phyloP scores from a whole-genome alignment of 2,888 invertebrate genomes.

The Tipula unca region DNA sequence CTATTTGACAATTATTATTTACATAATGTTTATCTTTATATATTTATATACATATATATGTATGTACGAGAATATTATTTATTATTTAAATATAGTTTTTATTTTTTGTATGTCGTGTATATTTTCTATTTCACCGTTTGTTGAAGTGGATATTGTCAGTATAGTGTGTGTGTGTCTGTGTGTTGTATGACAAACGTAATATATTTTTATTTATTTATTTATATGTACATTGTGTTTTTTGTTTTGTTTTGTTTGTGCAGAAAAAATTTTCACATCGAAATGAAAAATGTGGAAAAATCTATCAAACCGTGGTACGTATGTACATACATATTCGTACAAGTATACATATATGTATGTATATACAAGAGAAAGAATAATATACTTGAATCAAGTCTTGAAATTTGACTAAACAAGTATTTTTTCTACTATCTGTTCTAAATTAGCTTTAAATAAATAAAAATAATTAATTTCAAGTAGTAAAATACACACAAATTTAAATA shows the following conservation, averaged over 20 bases:
- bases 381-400: not conserved
- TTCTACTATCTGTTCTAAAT: slow-evolving; percentile 14
- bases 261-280: not conserved
- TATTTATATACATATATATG: not conserved
- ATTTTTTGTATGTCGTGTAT: not conserved
- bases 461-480: slow-evolving; percentile 14
- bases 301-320: not conserved
- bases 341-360: not conserved
- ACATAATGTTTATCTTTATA: slow-evolving; percentile 1
- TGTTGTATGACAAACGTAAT: not conserved
- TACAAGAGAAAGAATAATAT: not conserved
- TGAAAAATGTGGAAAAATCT: not conserved
- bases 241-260: not conserved
- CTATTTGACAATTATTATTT: slow-evolving; percentile 18
- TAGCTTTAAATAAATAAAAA: not conserved
- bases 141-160: slow-evolving; percentile 8
- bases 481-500: slow-evolving; percentile 16
- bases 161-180: too few relatives aligned
- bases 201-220: not conserved
- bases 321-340: not conserved
- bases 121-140: slow-evolving; percentile 8
- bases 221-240: not conserved
- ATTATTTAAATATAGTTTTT: not conserved
- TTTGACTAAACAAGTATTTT: not conserved
- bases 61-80: not conserved